Evolutionary conservation across 2,113 vertebrate genomes (phyloP), one percentile per base, ranked within the genome.

Genomic region (Dolichotis patagonum): DNA sequence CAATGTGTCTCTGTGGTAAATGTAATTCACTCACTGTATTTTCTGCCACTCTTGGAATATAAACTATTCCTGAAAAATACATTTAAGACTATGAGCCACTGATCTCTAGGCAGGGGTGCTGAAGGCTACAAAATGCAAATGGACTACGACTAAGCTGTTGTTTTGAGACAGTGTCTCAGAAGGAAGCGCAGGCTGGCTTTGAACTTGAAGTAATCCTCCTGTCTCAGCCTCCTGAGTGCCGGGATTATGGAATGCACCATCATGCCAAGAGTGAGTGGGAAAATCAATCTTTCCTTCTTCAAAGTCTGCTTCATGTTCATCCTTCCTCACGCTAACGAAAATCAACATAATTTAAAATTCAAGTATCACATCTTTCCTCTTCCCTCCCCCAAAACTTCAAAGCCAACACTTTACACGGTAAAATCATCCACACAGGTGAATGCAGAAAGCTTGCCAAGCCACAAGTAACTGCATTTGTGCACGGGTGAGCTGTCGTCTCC

Each of bases 391-490:
- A 32, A 82, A 89, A 77, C 46, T 67, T 91, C 90, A 67, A 75
- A 91, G 83, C 46, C 49, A 91, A 80, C 41, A 43, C 35, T 93
- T 84, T 12, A 69, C 30, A 86, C 5, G 46, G 22, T 43, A 83
- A 86, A 83, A 77, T 56, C 14, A 94, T n/a, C 83, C 63, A 49
- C 75, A 69, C 41, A 56, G 3, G 9, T 86, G 80, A 94, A 90
- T 54, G 81, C 41, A 54, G 60, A 60, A 92, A 94, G 56, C 71
- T 63, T 93, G 96, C 41, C 49, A 16, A 88, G 85, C 56, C 69
- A 56, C 90, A 49, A 9, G 0, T 41, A 67, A 88, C 49, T 38
- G 4, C 43, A 19, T 58, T 91, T 85, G 73, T 62, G 14, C 83
- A 71, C 9, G 43, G 38, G 41, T 75, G 17, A 77, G 38, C 80